phyloP scores from a whole-genome alignment of 2,888 invertebrate species.

The Macrostomum cliftonense region DNA sequence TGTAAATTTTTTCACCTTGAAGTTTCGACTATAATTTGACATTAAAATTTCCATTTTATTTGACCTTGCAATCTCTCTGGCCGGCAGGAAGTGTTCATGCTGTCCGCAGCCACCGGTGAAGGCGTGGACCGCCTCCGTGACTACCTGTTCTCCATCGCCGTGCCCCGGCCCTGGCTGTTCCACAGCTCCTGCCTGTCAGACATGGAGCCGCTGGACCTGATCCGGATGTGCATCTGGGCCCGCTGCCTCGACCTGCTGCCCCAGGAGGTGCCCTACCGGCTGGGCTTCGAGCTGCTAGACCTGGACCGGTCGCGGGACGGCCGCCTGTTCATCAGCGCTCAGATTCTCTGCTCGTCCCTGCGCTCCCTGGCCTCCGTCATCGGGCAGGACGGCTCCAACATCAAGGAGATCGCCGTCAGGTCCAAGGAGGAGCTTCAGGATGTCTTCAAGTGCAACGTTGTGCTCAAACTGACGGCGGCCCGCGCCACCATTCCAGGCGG shows the following conservation, averaged over 20 bases:
- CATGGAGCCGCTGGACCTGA: conserved; percentile 50
- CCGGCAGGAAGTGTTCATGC: conserved; percentile 57
- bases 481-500: too few relatives aligned
- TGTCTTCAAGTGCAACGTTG: too few relatives aligned
- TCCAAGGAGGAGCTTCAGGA: too few relatives aligned
- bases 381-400: too few relatives aligned
- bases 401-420: too few relatives aligned
- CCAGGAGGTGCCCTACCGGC: conserved; percentile 64
- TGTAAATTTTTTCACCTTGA: too few relatives aligned
- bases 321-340: conserved; percentile 4
- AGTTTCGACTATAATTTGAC: too few relatives aligned
- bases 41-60: too few relatives aligned
- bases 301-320: conserved; percentile 7
- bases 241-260: conserved; percentile 62
- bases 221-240: conserved; percentile 57
- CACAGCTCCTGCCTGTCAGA: conserved; percentile 52
- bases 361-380: not conserved
- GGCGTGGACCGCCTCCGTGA: conserved; percentile 54
- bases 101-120: conserved; percentile 62
- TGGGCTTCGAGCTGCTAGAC: conserved; percentile 38
- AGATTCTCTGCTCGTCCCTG: not conserved
- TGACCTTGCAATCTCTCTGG: too few relatives aligned
- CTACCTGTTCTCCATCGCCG: too few relatives aligned
- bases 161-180: conserved; percentile 49
- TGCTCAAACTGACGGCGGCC: too few relatives aligned